Percentiles rank a stretch among this genome's conserved stretches.
Conservation (phyloP, 2,888 invertebrate species). For the Dromius quadrimaculatus region DNA sequence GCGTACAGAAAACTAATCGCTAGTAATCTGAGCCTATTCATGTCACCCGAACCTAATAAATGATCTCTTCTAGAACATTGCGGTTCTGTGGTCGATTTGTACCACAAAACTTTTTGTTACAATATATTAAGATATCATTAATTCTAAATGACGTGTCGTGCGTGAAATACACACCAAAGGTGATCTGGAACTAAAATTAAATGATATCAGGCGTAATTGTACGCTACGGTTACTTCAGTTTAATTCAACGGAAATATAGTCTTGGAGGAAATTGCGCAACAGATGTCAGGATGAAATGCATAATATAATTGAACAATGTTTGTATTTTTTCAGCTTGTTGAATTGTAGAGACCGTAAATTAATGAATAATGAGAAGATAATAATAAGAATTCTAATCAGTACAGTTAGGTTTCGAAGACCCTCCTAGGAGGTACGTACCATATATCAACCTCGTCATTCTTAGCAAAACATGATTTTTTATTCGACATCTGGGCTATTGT, state of each 20-base stretch:
- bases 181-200: not conserved
- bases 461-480: slow-evolving; percentile 41
- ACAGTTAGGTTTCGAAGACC: not conserved
- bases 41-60: slow-evolving; percentile 32
- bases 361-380: not conserved
- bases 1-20: slow-evolving; percentile 22
- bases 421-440: slow-evolving; percentile 15
- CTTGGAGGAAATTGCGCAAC: not conserved
- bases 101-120: slow-evolving; percentile 27
- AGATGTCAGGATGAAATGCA: not conserved
- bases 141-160: slow-evolving; percentile 5
- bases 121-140: slow-evolving; percentile 44
- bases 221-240: not conserved
- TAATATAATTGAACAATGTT: not conserved
- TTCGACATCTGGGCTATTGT: slow-evolving; percentile 27
- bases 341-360: not conserved
- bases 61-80: slow-evolving; percentile 39
- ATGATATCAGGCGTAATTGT: not conserved
- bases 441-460: slow-evolving; percentile 15
- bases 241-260: not conserved
- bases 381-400: slow-evolving; percentile 30
- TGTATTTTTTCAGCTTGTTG: not conserved
- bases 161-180: not conserved
- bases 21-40: slow-evolving; percentile 25
- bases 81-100: slow-evolving; percentile 38